A percentile compares a stretch with the other conserved stretches of the same genome.
Conservation (phyloP, 2,888 invertebrate genomes). For the Eupeodes latifasciatus region DNA sequence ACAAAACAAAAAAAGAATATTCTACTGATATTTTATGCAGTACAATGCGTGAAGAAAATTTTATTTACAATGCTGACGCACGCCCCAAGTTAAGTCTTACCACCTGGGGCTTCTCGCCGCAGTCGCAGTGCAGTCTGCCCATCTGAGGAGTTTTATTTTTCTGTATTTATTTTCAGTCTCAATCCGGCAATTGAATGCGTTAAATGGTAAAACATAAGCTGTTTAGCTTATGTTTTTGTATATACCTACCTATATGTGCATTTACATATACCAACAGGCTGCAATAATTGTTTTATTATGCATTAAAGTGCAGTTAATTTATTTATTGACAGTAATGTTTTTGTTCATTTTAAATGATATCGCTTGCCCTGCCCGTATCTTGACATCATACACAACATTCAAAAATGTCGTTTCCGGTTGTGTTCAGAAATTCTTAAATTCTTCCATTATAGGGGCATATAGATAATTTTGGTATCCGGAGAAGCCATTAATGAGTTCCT, state of each 20-base stretch:
- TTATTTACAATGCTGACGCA: conserved; percentile 51
- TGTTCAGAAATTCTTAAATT: background rate
- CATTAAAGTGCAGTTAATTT: conserved; percentile 10
- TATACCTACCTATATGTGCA: conserved; percentile 32
- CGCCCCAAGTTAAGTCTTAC: conserved; percentile 38
- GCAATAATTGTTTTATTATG: conserved; percentile 16
- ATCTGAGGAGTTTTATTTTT: conserved; percentile 23
- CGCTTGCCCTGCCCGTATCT: too few species aligned
- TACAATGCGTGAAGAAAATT: conserved; percentile 41
- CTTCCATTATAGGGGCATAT: too few species aligned
- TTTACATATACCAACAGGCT: background rate
- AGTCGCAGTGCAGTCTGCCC: background rate
- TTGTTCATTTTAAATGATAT: background rate
- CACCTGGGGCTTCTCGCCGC: conserved; percentile 39
- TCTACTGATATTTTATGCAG: conserved; percentile 12
- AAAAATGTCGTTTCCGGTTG: conserved; percentile 12
- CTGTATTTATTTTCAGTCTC: background rate
- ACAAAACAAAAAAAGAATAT: background rate
- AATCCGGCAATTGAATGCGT: conserved; percentile 22
- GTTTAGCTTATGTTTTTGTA: conserved; percentile 17
- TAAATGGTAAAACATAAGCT: conserved; percentile 21
- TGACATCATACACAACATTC: background rate
- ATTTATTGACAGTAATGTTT: background rate
- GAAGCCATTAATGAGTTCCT: too few species aligned
- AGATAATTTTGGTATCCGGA: too few species aligned